Conservation (phyloP, 2,888 invertebrate species). For the Morinoia aosen region DNA sequence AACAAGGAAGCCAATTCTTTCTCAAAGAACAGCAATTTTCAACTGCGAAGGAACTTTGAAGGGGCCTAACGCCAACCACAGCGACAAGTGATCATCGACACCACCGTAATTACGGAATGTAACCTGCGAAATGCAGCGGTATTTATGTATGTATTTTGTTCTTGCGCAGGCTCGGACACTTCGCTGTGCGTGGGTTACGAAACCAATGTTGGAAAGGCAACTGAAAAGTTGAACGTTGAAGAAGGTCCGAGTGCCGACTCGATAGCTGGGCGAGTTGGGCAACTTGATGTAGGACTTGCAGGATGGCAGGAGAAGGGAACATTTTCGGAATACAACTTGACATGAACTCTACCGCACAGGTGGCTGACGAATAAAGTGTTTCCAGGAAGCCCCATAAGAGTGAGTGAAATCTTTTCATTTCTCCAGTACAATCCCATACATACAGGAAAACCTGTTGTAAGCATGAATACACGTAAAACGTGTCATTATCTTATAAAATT, state of each 20-base stretch:
- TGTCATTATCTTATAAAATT: neutral
- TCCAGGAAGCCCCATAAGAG: neutral
- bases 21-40: neutral
- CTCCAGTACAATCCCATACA: neutral
- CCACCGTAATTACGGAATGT: neutral
- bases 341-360: neutral
- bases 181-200: neutral
- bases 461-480: too few species aligned
- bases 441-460: too few species aligned
- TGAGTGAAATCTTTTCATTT: neutral
- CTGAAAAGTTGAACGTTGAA: neutral
- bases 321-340: neutral
- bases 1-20: neutral
- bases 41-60: neutral
- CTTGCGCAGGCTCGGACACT: neutral
- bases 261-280: neutral
- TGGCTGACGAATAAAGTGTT: neutral
- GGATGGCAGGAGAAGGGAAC: neutral
- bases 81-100: neutral
- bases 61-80: neutral
- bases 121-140: slow-evolving; percentile 4
- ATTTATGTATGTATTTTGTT: neutral
- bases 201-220: neutral
- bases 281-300: neutral
- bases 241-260: neutral